A percentile compares a stretch with the other conserved stretches of the same genome.
Conservation (phyloP, 2,888 invertebrate species). For the Andrena dorsata region DNA sequence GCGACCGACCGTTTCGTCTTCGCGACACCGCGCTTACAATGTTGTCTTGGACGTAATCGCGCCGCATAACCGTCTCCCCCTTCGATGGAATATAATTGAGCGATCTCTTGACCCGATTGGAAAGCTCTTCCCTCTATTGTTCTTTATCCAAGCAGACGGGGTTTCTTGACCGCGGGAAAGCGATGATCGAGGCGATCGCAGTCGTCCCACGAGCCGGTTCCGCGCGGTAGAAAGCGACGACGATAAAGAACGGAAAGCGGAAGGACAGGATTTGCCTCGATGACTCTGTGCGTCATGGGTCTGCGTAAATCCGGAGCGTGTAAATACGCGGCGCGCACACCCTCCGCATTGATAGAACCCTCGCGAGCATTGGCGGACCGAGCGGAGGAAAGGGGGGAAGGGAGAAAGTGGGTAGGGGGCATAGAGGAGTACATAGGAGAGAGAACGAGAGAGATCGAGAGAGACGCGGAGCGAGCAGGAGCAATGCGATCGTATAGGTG, state of each 20-base stretch:
- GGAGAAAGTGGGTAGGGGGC: not conserved
- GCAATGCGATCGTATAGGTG: too few species aligned
- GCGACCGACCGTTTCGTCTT: not conserved
- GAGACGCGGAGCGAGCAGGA: too few species aligned
- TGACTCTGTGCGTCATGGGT: conserved; percentile 77
- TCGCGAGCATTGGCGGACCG: conserved; percentile 1
- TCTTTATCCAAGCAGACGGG: too few species aligned
- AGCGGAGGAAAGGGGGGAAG: not conserved
- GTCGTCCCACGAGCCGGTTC: conserved; percentile 1
- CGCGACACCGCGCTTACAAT: not conserved
- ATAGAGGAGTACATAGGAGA: not conserved
- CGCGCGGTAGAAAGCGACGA: conserved; percentile 33
- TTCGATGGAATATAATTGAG: too few species aligned
- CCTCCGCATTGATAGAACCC: conserved; percentile 47
- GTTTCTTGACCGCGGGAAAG: conserved; percentile 5
- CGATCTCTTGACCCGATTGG: not conserved
- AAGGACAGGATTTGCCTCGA: conserved; percentile 76
- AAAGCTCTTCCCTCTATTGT: too few species aligned
- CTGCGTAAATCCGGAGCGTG: conserved; percentile 77
- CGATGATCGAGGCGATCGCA: too few species aligned
- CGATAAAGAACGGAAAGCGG: conserved; percentile 52
- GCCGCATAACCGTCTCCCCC: too few species aligned
- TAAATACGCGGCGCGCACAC: conserved; percentile 70
- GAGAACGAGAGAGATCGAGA: not conserved
- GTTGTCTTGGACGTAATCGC: not conserved